Conservation (phyloP, 1,140 invertebrate species). For the Spodoptera litura region DNA sequence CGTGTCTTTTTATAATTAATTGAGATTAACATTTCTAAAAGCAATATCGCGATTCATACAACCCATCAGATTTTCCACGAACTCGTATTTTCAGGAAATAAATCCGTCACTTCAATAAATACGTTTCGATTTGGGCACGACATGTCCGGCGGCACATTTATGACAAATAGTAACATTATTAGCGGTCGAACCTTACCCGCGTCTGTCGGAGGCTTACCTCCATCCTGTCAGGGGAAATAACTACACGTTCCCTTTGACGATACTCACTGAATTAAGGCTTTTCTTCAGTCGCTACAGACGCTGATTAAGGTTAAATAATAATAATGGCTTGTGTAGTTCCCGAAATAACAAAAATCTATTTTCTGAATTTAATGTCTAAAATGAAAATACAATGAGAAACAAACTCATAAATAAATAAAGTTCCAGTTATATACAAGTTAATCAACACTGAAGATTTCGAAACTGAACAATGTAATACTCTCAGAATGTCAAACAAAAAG, state of each 20-base stretch:
- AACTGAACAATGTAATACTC: too few relatives aligned
- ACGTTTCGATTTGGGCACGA: not conserved
- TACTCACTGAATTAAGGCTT: not conserved
- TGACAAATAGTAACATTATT: not conserved
- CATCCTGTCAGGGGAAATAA: not conserved
- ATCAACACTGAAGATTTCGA: too few relatives aligned
- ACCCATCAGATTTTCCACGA: too few relatives aligned
- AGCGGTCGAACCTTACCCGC: not conserved
- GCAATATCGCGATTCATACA: too few relatives aligned
- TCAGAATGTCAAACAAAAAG: too few relatives aligned
- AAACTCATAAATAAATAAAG: not conserved
- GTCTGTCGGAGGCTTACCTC: not conserved
- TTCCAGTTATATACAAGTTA: too few relatives aligned
- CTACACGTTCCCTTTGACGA: slow-evolving; percentile 5
- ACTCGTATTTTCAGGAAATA: not conserved
- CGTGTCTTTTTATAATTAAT: too few relatives aligned
- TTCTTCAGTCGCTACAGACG: too few relatives aligned
- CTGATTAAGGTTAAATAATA: slow-evolving; percentile 3
- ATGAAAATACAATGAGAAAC: not conserved
- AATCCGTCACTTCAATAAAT: not conserved
- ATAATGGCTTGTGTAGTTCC: not conserved
- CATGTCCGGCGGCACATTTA: not conserved
- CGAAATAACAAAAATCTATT: too few relatives aligned
- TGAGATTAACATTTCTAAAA: too few relatives aligned
- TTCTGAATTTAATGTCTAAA: too few relatives aligned